Conservation (phyloP, 2,888 invertebrate species). For the Drosophila kanekoi region DNA sequence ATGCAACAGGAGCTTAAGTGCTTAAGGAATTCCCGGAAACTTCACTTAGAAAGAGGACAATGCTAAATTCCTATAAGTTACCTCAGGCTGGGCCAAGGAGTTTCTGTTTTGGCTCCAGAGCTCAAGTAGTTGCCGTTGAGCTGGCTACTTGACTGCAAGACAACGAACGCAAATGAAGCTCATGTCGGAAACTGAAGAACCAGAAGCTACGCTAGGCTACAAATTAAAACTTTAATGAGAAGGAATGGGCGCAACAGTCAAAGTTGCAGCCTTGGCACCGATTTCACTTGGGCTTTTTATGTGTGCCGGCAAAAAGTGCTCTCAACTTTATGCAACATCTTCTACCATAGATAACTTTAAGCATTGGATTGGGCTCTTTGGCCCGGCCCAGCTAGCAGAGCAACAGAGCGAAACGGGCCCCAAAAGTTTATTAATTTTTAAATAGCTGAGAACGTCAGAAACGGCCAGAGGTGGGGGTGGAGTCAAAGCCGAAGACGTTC, state of each 20-base stretch:
- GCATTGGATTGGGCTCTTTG: neutral
- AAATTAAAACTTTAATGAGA: conserved; percentile 10
- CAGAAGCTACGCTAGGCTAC: neutral
- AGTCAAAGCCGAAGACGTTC: conserved; percentile 24
- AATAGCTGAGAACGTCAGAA: conserved; percentile 52
- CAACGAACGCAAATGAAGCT: neutral
- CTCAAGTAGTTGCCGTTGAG: no score
- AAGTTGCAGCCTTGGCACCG: conserved; percentile 16
- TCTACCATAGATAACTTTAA: conserved; percentile 29
- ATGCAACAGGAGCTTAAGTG: neutral
- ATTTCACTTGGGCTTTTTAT: conserved; percentile 14
- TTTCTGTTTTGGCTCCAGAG: neutral
- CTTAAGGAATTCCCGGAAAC: neutral
- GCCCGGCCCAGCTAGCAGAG: conserved; percentile 11
- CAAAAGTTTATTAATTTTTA: conserved; percentile 66
- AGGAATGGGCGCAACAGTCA: neutral
- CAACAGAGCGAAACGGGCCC: conserved; percentile 25
- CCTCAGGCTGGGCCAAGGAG: neutral
- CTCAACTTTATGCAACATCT: conserved; percentile 11
- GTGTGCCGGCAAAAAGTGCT: neutral
- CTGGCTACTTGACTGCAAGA: neutral
- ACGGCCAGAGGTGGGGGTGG: conserved; percentile 39
- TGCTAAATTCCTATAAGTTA: no score
- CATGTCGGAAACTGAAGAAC: no score
- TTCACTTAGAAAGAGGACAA: neutral